Base-by-base conservation (phyloP, 1,140 invertebrate species). In the Ectropis grisescens region DNA sequence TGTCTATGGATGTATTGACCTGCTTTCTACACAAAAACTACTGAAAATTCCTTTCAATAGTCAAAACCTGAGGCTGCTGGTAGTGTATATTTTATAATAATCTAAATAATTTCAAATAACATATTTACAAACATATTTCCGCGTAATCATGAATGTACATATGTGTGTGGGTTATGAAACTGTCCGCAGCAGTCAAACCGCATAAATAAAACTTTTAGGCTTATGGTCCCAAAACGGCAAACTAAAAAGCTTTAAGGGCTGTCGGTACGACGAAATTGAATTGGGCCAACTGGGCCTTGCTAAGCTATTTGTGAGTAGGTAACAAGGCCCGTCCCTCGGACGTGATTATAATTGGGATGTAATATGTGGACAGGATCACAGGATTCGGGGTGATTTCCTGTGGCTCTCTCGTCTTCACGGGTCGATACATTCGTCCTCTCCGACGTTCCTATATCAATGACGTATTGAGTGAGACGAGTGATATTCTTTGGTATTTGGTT, bases 261-360 rank as follows among this genome's bases (percentile, higher is more conserved):
- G n/a, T n/a, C n/a, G n/a, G n/a, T n/a, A n/a, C 46, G 29, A 41
- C 36, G 9, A 50, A 66, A 66, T 66, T 62, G 56, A 62, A 59
- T 66, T 59, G 61, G 41, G 44, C 19, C 37, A 57, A 59, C 51
- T 44, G 49, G 54, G 45, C 51, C 50, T 55, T 52, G 47, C 53
- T 62, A 58, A 67, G 56, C 53, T 56, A 61, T 67, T 62, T 67
- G 62, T 35, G 43, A 52, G 36, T 57, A 45, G 46, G 47, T 50
- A 62, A 55, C 56, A 67, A 62, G 52, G 38, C 32, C 36, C 47
- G 16, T 3, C 24, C 45, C 35, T 37, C 51, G 42, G 53, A 66
- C 56, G 50, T 61, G 55, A 62, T 62, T 58, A 57, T 62, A 66
- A 66, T 62, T 57, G 58, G 51, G 47, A 47, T 49, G 52, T 53